Evolutionary conservation across 2,888 invertebrate species (phyloP), one percentile per base, ranked within the genome.

Genomic region (Lepidochrysops patricia): DNA sequence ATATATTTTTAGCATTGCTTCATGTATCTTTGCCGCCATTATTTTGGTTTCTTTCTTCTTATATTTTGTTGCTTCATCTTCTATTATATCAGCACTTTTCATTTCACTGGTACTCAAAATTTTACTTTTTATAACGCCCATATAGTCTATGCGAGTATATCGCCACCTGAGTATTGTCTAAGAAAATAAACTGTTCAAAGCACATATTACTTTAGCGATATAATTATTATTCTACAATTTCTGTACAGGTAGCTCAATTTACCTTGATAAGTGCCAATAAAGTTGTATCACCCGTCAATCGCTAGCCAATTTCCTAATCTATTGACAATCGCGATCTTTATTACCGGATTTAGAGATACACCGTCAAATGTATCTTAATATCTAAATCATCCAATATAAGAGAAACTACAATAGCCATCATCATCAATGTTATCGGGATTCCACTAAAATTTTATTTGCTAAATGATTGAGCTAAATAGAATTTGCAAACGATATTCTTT

Each of bases 311-410:
- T 54, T 54, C 54, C 54, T 32, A 13, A 4, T 54, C 54, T 13
- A 50, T 50, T 26, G 50, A 50, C 50, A 26, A 26, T 50, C 26
- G n/a, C 50, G 5, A 54, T 54, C 54, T 54, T 54, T 29, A 54
- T 54, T 54, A 54, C 15, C 27, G 32, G 23, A 32, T 19, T 32
- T 54, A 54, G 54, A 15, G 54, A 29, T 54, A 13, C 13, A 27
- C 15, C 13, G 13, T 13, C 3, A 12, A 43, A 43, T 43, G 19
- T 43, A 37, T 37, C 19, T 19, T 0, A 43, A 43, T 9, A n/a
- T 19, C 19, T 43, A 2, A 9, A 13, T 43, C 23, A 19, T n/a
- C 43, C 19, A 13, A 43, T 43, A 7, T 7, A 43, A 43, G n/a
- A n/a, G n/a, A n/a, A 43, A 13, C n/a, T 35, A 4, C 5, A 13